Evolutionary conservation across 2,888 invertebrate species (phyloP).

Genomic region (Pinctada fucata): DNA sequence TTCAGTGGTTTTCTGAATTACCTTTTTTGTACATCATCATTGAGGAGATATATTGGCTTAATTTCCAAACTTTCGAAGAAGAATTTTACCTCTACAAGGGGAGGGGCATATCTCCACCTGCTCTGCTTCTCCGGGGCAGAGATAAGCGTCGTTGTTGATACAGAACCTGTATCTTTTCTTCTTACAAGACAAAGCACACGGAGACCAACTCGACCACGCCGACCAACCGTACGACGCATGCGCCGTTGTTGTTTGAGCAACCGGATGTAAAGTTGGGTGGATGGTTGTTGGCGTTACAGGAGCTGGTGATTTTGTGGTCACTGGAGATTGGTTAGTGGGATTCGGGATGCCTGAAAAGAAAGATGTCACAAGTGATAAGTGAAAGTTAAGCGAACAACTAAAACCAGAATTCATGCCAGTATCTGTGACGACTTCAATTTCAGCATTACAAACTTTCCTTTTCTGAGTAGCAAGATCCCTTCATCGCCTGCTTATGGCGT

Average conservation of each 20-base stretch:
- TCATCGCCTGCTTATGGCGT: too few species aligned
- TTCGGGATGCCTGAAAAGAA: constrained; percentile 3
- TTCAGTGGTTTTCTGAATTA: too few species aligned
- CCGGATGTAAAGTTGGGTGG: neutral
- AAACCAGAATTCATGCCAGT: neutral
- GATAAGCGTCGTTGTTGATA: constrained; percentile 44
- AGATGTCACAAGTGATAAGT: constrained; percentile 2
- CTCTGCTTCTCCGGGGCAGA: constrained; percentile 43
- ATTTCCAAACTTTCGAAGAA: too few species aligned
- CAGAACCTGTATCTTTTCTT: constrained; percentile 53
- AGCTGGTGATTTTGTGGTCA: constrained; percentile 22
- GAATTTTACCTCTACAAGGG: constrained; percentile 50
- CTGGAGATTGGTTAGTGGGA: constrained; percentile 17
- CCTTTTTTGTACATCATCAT: too few species aligned
- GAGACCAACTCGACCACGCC: constrained; percentile 52
- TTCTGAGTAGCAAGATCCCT: too few species aligned
- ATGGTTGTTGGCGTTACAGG: constrained; percentile 8
- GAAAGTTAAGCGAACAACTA: neutral
- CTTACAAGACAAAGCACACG: constrained; percentile 52
- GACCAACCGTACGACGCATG: constrained; percentile 46
- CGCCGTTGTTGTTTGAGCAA: neutral
- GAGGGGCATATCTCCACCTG: constrained; percentile 39
- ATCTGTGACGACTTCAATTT: too few species aligned
- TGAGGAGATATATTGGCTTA: too few species aligned
- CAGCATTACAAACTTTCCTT: too few species aligned